These are phyloP conservation scores for Lamprotornis superbus DNA, from an alignment of 2,113 vertebrate genomes.

Conservation along the genomic window DNA sequence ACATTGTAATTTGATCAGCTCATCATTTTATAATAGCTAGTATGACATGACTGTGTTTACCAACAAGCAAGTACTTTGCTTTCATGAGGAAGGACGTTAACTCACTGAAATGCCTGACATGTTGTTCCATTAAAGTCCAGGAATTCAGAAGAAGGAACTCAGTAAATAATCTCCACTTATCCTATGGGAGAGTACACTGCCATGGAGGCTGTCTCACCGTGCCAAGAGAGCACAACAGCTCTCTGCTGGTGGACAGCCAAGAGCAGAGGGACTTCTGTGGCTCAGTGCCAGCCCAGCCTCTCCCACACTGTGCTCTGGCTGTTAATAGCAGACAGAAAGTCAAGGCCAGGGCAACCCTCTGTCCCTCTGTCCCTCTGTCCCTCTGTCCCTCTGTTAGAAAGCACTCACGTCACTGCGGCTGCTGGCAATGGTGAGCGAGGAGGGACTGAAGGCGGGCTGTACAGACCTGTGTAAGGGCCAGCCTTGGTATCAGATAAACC, in stretches of 20 bases:
- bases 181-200: background rate
- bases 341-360: background rate
- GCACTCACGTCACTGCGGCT: background rate
- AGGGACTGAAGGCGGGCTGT: background rate
- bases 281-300: fast-evolving
- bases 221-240: background rate
- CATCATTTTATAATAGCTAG: background rate
- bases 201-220: fast-evolving
- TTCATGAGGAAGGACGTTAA: background rate
- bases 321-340: background rate
- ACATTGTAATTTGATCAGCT: background rate
- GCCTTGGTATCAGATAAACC: background rate
- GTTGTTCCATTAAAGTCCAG: background rate
- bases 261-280: background rate
- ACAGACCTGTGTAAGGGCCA: background rate
- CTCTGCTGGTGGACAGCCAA: background rate
- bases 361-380: background rate
- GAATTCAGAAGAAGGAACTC: background rate
- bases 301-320: background rate
- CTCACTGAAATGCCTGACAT: background rate
- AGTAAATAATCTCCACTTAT: background rate
- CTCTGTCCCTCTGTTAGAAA: background rate
- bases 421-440: background rate
- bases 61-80: background rate
- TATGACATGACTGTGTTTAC: background rate